Evolutionary conservation across 2,888 invertebrate species (phyloP), one percentile per base, ranked within the genome.

Genomic region (Nymphalis c-album): DNA sequence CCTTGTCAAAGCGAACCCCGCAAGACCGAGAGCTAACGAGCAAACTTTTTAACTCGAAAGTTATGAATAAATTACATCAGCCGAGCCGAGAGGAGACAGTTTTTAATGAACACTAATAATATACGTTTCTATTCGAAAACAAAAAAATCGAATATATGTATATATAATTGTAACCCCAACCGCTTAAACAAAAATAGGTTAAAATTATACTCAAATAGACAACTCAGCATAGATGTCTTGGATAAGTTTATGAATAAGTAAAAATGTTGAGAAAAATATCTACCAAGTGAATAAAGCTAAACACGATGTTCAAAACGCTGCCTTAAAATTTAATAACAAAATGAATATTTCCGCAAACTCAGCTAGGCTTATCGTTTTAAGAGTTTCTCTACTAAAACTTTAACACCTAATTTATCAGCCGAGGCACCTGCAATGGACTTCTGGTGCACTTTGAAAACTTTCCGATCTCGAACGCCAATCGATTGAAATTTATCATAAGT

Each of bases 21-120:
- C 68, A 62, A 69, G 64, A 71, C 71, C 53, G 64, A 46, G 76
- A 78, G 77, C 73, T 81, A 80, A 80, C 79, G 78, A 82, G 79
- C 74, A 69, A 82, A 82, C 78, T 81, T 82, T 81, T 78, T 74
- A 78, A 78, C 79, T 76, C 71, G 60, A 75, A 76, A 77, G 75
- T 80, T 80, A 79, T 82, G 81, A 82, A 83, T 83, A 82, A 81
- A 81, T 83, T 83, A 80, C 74, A 75, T 75, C 72, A 73, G 71
- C 74, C 71, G 72, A 72, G 71, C 64, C 69, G 61, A 31, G 53
- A 61, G 63, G 70, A 62, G 68, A 68, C 66, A 59, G 60, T 48
- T 63, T 68, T 67, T 71, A 71, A 71, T 67, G 77, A 76, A 77
- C 73, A 71, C 70, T 64, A 74, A 70, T 67, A 71, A 70, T 73